A percentile compares a stretch with the other conserved stretches of the same genome.
Evolutionary conservation across 2,113 vertebrate species (phyloP).

Genomic region (Carassius gibelio): DNA sequence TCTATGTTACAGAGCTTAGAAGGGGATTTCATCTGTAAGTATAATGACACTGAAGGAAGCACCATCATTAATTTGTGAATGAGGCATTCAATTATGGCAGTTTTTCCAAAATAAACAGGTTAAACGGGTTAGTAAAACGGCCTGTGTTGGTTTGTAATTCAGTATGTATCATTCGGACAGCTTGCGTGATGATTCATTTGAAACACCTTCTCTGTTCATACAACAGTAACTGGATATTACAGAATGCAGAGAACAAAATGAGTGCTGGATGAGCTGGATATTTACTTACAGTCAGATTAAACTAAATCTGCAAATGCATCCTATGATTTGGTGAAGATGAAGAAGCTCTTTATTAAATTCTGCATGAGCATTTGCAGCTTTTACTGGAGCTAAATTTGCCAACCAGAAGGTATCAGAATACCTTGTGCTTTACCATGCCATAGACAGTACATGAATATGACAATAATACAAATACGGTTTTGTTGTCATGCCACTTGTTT

Average conservation of each 20-base stretch:
- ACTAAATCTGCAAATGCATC: constrained; percentile 4
- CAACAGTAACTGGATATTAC: background rate
- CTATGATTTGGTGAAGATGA: constrained; percentile 7
- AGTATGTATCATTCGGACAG: background rate
- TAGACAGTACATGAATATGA: too few relatives aligned
- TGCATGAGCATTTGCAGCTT: background rate
- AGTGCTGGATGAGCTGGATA: constrained; percentile 1
- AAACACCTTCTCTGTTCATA: background rate
- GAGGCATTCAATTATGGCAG: background rate
- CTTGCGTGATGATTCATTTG: background rate
- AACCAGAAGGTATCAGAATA: background rate
- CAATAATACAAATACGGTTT: too few relatives aligned
- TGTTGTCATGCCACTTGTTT: too few relatives aligned
- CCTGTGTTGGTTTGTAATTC: too few relatives aligned
- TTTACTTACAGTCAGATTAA: constrained; percentile 12
- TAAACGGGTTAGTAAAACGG: background rate
- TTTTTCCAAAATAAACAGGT: background rate
- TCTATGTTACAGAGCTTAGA: background rate
- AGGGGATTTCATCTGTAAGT: constrained; percentile 59
- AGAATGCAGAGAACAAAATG: background rate
- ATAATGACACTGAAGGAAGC: constrained; percentile 61
- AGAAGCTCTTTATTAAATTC: constrained; percentile 10
- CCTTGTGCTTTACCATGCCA: too few relatives aligned
- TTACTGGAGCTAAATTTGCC: background rate
- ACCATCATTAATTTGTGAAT: constrained; percentile 39